phyloP scores from a whole-genome alignment of 2,888 invertebrate species.

The Xylota sylvarum region DNA sequence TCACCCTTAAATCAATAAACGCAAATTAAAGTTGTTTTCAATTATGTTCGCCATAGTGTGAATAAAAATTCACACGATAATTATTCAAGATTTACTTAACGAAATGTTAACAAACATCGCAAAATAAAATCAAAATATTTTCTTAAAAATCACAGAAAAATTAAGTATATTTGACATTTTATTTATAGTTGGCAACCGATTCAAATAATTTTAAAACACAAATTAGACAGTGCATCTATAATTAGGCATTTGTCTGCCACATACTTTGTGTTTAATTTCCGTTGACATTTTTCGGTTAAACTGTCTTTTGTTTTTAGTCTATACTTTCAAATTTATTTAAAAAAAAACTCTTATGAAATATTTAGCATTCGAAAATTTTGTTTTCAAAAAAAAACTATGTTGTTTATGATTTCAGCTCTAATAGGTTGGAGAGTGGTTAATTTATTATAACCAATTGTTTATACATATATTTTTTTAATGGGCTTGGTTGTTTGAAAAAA shows the following conservation, averaged over 20 bases:
- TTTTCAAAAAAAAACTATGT: neutral
- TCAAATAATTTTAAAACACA: slow-evolving; percentile 1
- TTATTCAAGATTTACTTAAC: neutral
- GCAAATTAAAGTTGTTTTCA: neutral
- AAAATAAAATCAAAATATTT: slow-evolving; percentile 10
- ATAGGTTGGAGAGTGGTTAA: slow-evolving; percentile 1
- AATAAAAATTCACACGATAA: slow-evolving; percentile 42
- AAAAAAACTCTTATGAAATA: neutral
- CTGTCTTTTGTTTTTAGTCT: slow-evolving; percentile 4
- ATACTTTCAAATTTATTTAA: neutral
- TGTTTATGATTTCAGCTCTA: slow-evolving; percentile 13
- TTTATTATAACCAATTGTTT: slow-evolving; percentile 31
- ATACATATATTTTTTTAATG: neutral
- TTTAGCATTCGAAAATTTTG: neutral
- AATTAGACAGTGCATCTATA: slow-evolving; percentile 30
- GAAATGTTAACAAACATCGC: neutral
- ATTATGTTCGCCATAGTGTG: neutral
- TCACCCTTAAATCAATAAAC: neutral
- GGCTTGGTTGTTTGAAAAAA: neutral
- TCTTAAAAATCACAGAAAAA: neutral
- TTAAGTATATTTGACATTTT: slow-evolving; percentile 10
- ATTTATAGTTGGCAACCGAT: slow-evolving; percentile 35
- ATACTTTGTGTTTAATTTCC: slow-evolving; percentile 36
- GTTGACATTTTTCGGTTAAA: slow-evolving; percentile 15
- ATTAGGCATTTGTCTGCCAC: slow-evolving; percentile 5